phyloP scores from a whole-genome alignment of 2,888 invertebrate genomes.

The Apotomis capreana region DNA sequence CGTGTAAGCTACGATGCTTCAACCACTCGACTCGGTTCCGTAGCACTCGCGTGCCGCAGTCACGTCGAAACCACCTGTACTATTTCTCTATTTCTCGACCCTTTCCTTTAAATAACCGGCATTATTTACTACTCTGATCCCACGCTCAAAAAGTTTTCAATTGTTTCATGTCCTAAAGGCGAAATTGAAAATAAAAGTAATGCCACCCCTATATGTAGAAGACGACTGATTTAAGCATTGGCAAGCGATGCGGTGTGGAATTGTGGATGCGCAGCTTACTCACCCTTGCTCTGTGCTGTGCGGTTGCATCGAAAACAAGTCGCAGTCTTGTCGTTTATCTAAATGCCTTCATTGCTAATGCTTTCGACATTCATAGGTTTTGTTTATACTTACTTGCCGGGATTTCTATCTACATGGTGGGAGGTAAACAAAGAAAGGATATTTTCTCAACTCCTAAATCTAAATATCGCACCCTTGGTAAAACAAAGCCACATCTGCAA shows the following conservation, averaged over 20 bases:
- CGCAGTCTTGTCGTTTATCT: neutral
- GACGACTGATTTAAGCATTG: constrained; percentile 11
- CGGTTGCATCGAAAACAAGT: constrained; percentile 1
- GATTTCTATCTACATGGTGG: no score
- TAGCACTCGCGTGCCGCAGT: neutral
- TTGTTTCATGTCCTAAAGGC: no score
- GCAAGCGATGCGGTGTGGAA: constrained; percentile 16
- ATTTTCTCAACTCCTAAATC: no score
- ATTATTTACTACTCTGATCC: no score
- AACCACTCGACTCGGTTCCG: neutral
- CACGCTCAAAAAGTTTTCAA: no score
- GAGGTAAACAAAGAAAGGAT: no score
- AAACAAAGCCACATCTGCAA: no score
- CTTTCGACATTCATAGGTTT: no score
- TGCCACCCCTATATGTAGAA: constrained; percentile 4
- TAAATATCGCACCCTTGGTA: no score
- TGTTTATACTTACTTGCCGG: neutral
- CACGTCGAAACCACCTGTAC: neutral
- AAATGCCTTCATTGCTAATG: neutral
- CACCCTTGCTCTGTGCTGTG: constrained; percentile 1
- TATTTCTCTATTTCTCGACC: neutral
- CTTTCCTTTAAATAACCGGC: neutral
- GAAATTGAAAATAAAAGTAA: neutral
- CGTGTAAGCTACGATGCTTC: neutral
- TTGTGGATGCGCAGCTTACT: constrained; percentile 9